phyloP scores from a whole-genome alignment of 2,113 vertebrate genomes.

The Struthio camelus region DNA sequence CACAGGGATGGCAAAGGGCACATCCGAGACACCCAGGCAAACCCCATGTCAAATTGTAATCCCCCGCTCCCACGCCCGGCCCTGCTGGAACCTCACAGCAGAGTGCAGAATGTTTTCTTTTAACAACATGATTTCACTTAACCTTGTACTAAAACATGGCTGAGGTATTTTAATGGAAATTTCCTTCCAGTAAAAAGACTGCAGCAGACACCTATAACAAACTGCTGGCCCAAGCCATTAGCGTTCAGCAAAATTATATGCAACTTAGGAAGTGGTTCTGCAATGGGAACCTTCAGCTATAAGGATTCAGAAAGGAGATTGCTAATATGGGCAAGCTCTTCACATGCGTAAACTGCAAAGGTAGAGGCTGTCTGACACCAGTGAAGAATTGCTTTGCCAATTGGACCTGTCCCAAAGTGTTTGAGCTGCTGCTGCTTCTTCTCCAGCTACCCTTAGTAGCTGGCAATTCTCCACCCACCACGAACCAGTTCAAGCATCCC shows the following conservation, averaged over 20 bases:
- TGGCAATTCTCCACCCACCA: neutral
- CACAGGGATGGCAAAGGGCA: neutral
- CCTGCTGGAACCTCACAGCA: neutral
- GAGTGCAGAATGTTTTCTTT: neutral
- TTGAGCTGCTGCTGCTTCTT: neutral
- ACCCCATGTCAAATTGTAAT: neutral
- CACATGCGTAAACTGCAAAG: neutral
- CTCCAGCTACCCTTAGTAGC: neutral
- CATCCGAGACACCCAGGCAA: neutral
- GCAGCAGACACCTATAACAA: neutral
- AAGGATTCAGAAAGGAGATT: neutral
- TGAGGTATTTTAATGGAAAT: constrained; percentile 53
- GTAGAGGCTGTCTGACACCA: accelerated
- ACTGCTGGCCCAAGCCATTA: neutral
- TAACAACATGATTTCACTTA: neutral
- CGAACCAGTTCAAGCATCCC: too few relatives aligned
- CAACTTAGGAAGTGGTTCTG: neutral
- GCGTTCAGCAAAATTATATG: neutral
- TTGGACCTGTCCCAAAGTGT: neutral
- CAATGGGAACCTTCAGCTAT: accelerated
- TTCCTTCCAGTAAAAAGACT: neutral
- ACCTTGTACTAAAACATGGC: neutral
- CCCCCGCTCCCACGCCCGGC: neutral
- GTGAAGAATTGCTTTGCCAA: neutral
- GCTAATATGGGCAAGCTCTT: neutral